A percentile compares a stretch with the other conserved stretches of the same genome.
Conservation (phyloP, 2,113 vertebrate species). For the Tapirus terrestris region DNA sequence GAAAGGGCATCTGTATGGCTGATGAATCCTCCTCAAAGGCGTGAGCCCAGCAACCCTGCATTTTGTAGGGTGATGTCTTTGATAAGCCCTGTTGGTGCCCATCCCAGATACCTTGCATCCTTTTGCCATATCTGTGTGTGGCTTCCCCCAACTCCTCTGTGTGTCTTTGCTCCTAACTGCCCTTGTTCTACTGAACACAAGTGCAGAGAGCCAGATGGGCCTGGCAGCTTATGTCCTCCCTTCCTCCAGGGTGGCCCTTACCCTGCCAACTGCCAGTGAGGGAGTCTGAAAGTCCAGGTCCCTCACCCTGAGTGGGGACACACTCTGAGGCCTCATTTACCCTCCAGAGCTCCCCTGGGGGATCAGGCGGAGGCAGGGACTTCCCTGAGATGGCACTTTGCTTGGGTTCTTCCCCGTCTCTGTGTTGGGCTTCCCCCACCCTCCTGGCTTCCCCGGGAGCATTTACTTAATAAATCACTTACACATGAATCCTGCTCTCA, state of each 20-base stretch:
- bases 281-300: not conserved
- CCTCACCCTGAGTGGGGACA: too few relatives aligned
- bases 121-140: not conserved
- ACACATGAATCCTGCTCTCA: not conserved
- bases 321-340: not conserved
- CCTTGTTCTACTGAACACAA: too few relatives aligned
- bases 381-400: not conserved
- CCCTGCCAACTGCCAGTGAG: not conserved
- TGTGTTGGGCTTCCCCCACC: not conserved
- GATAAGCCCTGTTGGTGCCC: not conserved
- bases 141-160: not conserved
- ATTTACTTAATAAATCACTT: not conserved
- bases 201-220: not conserved
- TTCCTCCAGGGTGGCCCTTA: too few relatives aligned
- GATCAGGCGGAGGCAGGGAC: not conserved
- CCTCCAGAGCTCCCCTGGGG: not conserved
- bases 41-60: not conserved
- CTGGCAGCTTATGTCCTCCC: not conserved
- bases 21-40: not conserved
- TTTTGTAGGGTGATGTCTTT: not conserved
- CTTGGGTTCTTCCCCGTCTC: not conserved
- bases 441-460: not conserved
- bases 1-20: not conserved
- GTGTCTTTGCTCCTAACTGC: not conserved
- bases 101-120: not conserved